phyloP scores from a whole-genome alignment of 2,797 vertebrate species.

The Falco naumanni region DNA sequence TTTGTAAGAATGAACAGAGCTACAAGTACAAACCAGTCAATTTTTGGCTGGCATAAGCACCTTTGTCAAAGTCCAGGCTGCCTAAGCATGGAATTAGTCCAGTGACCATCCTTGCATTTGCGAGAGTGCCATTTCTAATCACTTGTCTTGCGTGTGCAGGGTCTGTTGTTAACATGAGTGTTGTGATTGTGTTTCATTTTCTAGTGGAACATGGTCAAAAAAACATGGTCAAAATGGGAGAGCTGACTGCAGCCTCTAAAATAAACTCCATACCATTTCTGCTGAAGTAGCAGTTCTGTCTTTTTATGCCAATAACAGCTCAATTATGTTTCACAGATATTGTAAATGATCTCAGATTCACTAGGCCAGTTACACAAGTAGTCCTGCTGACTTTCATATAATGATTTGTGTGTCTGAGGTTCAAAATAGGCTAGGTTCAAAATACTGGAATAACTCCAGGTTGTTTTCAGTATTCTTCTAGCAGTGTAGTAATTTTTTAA shows the following conservation, averaged over 20 bases:
- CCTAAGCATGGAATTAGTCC: background rate
- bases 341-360: background rate
- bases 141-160: background rate
- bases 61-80: background rate
- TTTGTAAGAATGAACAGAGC: background rate
- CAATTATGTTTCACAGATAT: background rate
- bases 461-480: background rate
- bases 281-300: background rate
- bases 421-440: background rate
- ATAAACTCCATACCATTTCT: background rate
- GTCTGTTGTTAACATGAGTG: background rate
- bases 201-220: background rate
- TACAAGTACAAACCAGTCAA: background rate
- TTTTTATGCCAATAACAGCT: background rate
- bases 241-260: background rate
- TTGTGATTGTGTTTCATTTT: background rate
- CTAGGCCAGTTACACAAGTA: background rate
- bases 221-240: background rate
- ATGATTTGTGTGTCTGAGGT: background rate
- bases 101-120: background rate
- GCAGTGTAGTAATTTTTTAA: rapidly evolving
- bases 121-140: background rate
- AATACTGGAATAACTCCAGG: background rate
- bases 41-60: background rate
- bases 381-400: background rate